Percentiles rank a stretch among this genome's conserved stretches.
These are phyloP conservation scores for Prionace glauca DNA, from an alignment of 2,797 vertebrate genomes.

Conservation along the genomic window DNA sequence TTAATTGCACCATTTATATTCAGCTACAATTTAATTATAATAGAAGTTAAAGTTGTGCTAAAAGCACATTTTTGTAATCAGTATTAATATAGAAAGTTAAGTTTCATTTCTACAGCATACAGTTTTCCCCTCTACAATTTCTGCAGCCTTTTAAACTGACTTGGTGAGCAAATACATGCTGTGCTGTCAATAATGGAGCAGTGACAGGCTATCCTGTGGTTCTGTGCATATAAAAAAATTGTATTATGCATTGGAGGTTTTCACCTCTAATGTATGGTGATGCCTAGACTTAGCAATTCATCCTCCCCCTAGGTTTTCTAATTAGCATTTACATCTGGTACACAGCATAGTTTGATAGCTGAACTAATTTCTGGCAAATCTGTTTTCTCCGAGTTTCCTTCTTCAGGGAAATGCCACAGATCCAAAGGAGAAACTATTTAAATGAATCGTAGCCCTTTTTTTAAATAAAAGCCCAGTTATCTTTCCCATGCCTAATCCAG, in stretches of 20 bases:
- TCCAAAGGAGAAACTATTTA: slow-evolving; percentile 41
- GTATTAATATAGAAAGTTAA: slow-evolving; percentile 3
- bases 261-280: slow-evolving; percentile 42
- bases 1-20: slow-evolving; percentile 4
- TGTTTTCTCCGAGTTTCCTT: slow-evolving; percentile 46
- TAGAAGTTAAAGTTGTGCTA: slow-evolving; percentile 9
- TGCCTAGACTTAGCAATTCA: slow-evolving; percentile 41
- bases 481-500: slow-evolving; percentile 47
- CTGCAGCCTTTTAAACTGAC: slow-evolving; percentile 8
- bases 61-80: background rate
- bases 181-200: slow-evolving; percentile 20
- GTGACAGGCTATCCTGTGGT: slow-evolving; percentile 12
- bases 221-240: slow-evolving; percentile 30
- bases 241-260: slow-evolving; percentile 39
- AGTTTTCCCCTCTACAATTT: background rate
- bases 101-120: slow-evolving; percentile 1
- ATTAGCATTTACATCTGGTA: slow-evolving; percentile 44
- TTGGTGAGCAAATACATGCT: slow-evolving; percentile 6
- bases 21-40: slow-evolving; percentile 13
- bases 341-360: slow-evolving; percentile 43
- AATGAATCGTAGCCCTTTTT: slow-evolving; percentile 46
- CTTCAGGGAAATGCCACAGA: slow-evolving; percentile 45
- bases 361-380: slow-evolving; percentile 45
- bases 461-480: slow-evolving; percentile 38
- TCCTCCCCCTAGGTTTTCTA: slow-evolving; percentile 44